Evolutionary conservation across 2,797 vertebrate species (phyloP), one percentile per base, ranked within the genome.

Genomic region (Sandelia bainsii): DNA sequence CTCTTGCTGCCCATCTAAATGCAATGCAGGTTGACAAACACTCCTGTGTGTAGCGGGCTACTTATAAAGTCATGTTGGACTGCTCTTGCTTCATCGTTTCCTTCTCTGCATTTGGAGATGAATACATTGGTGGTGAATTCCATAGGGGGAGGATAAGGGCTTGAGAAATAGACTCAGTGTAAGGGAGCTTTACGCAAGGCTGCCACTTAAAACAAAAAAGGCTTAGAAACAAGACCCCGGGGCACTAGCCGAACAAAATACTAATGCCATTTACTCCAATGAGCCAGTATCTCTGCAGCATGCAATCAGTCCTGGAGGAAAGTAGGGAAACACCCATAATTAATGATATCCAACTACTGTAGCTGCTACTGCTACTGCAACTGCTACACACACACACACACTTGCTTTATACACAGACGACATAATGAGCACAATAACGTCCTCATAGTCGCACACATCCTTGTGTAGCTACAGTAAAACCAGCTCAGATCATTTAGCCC

Each of bases 241-340:
- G 75, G 83, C 51, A 45, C 54, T 2, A 1, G 58, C n/a, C 53
- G 16, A 66, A 77, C 85, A 80, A 83, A 87, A 88, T 77, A 34
- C 88, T 87, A 84, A 92, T 88, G 88, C 83, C 84, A 90, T 91
- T 92, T 89, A 90, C 82, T 77, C 80, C 87, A 86, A 77, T 82
- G 88, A 91, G 81, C 87, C 83, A 71, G 82, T 66, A 80, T 90
- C 86, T 87, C 66, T 60, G 79, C 80, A 63, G 83, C 74, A 68
- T 72, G 62, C 81, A 50, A 87, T 90, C 77, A 79, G 81, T 86
- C 85, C 88, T 79, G 83, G 52, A 90, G 89, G 80, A 77, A 89
- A 85, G 68, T 65, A 59, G 78, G 82, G 80, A 80, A 84, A 82
- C 80, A 85, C 70, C 58, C 74, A 32, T 86, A 85, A 91, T 92